A percentile compares a stretch with the other conserved stretches of the same genome.
These are phyloP conservation scores for Polyommatus icarus DNA, from an alignment of 2,888 invertebrate genomes.

Conservation along the genomic window DNA sequence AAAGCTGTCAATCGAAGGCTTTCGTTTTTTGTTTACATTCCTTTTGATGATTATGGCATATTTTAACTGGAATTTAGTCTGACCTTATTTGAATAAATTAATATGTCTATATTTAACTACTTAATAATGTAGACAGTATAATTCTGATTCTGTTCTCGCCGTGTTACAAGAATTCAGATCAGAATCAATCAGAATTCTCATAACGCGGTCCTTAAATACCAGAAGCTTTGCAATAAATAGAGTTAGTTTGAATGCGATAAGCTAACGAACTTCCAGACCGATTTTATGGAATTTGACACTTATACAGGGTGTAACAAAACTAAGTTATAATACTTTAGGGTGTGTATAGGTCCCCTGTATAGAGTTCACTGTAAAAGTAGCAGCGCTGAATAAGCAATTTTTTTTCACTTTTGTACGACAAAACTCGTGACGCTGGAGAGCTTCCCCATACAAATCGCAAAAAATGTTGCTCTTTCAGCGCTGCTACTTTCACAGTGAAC, in stretches of 20 bases:
- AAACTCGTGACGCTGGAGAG: no score
- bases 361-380: no score
- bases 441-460: no score
- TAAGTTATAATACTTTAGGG: no score
- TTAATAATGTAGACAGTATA: neutral
- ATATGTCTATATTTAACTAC: neutral
- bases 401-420: no score
- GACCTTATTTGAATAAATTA: neutral
- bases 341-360: no score
- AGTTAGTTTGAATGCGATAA: neutral
- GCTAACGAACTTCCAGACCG: neutral
- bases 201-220: neutral
- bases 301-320: no score
- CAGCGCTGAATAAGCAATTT: no score
- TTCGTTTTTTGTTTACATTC: conserved; percentile 24
- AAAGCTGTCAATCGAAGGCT: conserved; percentile 15
- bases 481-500: no score
- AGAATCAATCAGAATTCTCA: neutral
- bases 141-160: no score
- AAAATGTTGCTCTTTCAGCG: no score
- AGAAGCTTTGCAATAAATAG: neutral
- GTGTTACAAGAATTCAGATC: neutral
- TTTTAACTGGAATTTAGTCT: conserved; percentile 7
- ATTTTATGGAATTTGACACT: no score
- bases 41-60: neutral